Conservation (phyloP, 2,797 vertebrate genomes). For the Ara ararauna region DNA sequence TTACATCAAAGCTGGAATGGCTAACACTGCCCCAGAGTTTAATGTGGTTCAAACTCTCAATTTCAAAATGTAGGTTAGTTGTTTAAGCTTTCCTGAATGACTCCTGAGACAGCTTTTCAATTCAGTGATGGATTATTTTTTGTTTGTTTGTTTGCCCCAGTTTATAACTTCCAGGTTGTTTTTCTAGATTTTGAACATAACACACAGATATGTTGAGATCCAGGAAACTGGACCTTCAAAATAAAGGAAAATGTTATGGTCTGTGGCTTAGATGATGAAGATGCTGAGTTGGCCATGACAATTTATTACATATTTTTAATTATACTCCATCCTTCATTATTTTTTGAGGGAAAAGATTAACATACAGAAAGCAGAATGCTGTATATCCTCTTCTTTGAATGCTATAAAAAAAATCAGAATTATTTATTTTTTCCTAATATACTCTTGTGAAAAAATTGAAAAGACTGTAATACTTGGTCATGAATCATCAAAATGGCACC, state of each 20-base stretch:
- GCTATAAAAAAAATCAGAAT: background rate
- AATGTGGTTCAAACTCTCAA: background rate
- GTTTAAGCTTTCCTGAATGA: background rate
- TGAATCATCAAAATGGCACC: background rate
- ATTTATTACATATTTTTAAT: background rate
- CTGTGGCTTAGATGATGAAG: background rate
- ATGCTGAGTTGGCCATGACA: background rate
- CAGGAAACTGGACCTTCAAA: background rate
- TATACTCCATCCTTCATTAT: background rate
- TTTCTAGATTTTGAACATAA: background rate
- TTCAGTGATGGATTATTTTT: background rate
- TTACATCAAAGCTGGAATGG: background rate
- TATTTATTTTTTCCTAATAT: background rate
- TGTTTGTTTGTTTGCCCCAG: background rate
- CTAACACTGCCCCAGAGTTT: background rate
- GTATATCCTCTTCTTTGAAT: background rate
- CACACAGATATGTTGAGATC: background rate
- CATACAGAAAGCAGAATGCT: background rate
- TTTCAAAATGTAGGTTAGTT: background rate
- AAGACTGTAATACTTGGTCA: background rate
- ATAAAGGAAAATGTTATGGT: background rate
- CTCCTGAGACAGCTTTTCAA: background rate
- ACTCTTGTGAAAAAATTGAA: background rate
- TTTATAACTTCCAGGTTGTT: background rate
- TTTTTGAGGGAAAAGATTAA: background rate